Base-by-base conservation (phyloP, 2,797 vertebrate genomes). In the Crenuchus spilurus region DNA sequence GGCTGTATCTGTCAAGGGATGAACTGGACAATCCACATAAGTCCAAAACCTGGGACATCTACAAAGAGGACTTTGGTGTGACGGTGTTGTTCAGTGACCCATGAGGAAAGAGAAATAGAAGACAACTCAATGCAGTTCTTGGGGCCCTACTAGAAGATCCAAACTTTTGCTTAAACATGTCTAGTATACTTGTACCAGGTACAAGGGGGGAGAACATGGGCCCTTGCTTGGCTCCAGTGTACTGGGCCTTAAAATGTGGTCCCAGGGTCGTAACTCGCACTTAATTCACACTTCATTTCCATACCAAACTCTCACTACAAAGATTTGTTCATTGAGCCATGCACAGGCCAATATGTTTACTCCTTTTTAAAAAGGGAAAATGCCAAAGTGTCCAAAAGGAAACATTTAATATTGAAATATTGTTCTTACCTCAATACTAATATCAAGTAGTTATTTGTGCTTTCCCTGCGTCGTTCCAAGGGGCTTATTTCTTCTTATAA, bases 21-120 rank as follows among this genome's bases (percentile, higher is more conserved):
- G 93, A 99, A 83, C 72, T 99, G 80, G 98, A 99, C 88, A 98
- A 99, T 85, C 95, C 94, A 18, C 95, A 99, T 88, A 99, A 99
- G 79, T 74, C 88, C n/a, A 97, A 95, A 88, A 94, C 89, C 10
- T 98, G 97, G 95, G 89, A 93, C 72, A 83, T 96, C 72, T 99
- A 97, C 81, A 92, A 88, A 60, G 91, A 95, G 72, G 86, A 91
- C 2, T 99, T 99, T 91, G 96, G 93, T 30, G 90, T 98, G 68
- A 95, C 97, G 0, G 24, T 98, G 76, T 86, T 85, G 57, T 99
- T 95, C 90, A 74, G 79, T 52, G 93, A 95, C 1, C 85, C 82
- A 0, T 80, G 81, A 92, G 1, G 41, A 42, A 4, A 35, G 1
- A 28, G 6, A 26, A 5, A 26, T 22, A 3, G n/a, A n/a, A 24